These are phyloP conservation scores for Meta bourneti DNA, from an alignment of 2,888 invertebrate genomes.

Conservation along the genomic window DNA sequence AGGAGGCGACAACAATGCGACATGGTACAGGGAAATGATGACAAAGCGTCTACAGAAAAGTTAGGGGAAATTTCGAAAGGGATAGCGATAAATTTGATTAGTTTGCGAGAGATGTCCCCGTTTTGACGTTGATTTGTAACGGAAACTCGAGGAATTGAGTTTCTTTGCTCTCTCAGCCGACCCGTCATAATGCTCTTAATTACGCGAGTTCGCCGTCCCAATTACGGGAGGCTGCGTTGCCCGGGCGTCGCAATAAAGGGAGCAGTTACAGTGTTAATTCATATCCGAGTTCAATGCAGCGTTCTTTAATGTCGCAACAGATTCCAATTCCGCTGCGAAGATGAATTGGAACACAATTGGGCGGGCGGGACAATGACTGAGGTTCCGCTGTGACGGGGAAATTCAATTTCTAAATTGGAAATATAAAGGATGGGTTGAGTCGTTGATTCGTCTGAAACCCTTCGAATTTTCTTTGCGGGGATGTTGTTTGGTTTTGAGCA, in stretches of 20 bases:
- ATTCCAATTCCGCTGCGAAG: no score
- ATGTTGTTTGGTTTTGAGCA: no score
- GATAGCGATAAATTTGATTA: slow-evolving; percentile 41
- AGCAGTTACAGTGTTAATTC: neutral
- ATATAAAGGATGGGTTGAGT: no score
- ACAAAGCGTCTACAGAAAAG: neutral
- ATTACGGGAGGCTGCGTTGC: neutral
- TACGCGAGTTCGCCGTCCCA: slow-evolving; percentile 25
- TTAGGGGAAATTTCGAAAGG: neutral
- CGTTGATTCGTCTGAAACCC: no score
- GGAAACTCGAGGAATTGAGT: slow-evolving; percentile 30
- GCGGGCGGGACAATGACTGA: no score
- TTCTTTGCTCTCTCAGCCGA: slow-evolving; percentile 44
- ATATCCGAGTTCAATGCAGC: no score
- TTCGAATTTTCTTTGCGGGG: no score
- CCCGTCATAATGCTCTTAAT: slow-evolving; percentile 53
- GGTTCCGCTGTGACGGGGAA: no score
- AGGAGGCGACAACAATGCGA: slow-evolving; percentile 5
- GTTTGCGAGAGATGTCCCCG: neutral
- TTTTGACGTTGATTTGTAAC: slow-evolving; percentile 24
- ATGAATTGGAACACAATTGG: no score
- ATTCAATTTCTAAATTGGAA: no score
- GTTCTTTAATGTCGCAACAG: no score
- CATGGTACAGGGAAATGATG: neutral
- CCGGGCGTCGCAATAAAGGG: neutral